Conservation (phyloP, 2,888 invertebrate genomes). For the Branchinecta sandiegonensis region DNA sequence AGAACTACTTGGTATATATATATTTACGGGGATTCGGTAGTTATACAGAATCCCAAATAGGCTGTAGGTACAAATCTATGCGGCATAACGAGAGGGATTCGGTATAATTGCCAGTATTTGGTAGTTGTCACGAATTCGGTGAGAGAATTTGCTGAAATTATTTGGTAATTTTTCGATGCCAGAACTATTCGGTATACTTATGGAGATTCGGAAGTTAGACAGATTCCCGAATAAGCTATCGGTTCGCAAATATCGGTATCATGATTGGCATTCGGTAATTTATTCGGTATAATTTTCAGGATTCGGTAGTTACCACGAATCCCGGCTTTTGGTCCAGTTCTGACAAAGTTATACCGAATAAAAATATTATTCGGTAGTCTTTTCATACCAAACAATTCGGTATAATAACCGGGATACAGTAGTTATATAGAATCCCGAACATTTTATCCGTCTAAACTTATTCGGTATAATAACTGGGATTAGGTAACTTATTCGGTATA, state of each 20-base stretch:
- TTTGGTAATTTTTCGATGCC: neutral
- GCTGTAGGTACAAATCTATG: neutral
- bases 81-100: neutral
- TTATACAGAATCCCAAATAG: neutral
- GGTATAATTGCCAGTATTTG: constrained; percentile 8
- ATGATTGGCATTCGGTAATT: neutral
- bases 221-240: neutral
- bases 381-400: too few species aligned
- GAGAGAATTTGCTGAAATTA: constrained; percentile 8
- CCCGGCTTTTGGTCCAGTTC: too few species aligned
- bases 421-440: too few species aligned
- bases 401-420: too few species aligned
- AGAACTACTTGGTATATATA: neutral
- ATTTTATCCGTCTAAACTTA: too few species aligned
- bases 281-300: neutral
- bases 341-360: too few species aligned
- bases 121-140: neutral
- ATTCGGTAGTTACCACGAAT: neutral
- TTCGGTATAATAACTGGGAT: too few species aligned
- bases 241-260: neutral
- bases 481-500: too few species aligned
- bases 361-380: too few species aligned
- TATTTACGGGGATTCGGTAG: neutral
- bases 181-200: constrained; percentile 1
- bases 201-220: neutral